Percentiles rank a stretch among this genome's conserved stretches.
phyloP scores from a whole-genome alignment of 2,113 vertebrate genomes.

The Emydocephalus ijimae region DNA sequence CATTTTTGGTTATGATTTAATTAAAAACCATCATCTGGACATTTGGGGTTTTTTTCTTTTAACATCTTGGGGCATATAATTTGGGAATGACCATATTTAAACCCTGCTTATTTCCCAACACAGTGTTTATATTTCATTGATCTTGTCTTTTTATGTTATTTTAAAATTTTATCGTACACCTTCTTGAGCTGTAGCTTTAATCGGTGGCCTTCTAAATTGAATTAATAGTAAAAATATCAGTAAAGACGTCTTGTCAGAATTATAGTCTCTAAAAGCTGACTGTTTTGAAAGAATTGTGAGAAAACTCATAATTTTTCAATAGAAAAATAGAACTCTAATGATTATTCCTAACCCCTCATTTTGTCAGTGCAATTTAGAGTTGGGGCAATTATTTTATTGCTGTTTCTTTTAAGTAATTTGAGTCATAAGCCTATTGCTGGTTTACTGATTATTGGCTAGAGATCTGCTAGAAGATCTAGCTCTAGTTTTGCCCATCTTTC shows the following conservation, averaged over 20 bases:
- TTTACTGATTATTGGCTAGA: neutral
- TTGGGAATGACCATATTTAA: neutral
- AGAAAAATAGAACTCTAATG: neutral
- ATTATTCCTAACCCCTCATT: neutral
- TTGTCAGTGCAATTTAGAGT: neutral
- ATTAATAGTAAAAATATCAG: neutral
- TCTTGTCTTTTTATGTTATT: neutral
- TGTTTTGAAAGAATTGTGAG: neutral
- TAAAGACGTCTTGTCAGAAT: neutral
- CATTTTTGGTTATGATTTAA: slow-evolving; percentile 25
- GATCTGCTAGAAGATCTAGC: neutral
- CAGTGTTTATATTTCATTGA: neutral
- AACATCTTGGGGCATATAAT: neutral
- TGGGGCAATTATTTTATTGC: neutral
- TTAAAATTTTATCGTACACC: neutral
- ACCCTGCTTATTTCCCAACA: neutral
- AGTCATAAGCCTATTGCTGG: neutral
- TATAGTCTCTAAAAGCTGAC: neutral
- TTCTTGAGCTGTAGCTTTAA: neutral
- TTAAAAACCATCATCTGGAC: slow-evolving; percentile 10
- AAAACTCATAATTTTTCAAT: neutral
- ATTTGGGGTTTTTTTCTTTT: neutral
- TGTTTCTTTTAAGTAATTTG: neutral
- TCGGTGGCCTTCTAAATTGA: neutral
- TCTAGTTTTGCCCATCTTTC: neutral